A percentile compares a stretch with the other conserved stretches of the same genome.
Conservation (phyloP, 2,888 invertebrate genomes). For the Mermis nigrescens region DNA sequence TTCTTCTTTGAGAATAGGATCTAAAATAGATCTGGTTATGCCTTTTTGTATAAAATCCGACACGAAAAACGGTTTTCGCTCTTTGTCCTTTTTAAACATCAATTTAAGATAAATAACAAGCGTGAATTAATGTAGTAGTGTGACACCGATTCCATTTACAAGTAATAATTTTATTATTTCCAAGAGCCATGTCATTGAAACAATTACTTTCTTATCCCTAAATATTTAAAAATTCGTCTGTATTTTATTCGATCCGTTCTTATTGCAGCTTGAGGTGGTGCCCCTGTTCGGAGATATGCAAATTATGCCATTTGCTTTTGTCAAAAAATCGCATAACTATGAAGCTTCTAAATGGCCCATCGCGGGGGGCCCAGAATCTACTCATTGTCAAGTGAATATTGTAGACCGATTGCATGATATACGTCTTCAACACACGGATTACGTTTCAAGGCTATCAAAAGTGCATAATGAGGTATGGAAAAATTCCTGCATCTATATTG, state of each 20-base stretch:
- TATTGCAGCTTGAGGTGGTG: slow-evolving; percentile 68
- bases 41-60: too few species aligned
- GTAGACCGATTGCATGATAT: slow-evolving; percentile 80
- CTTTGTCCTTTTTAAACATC: too few species aligned
- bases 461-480: slow-evolving; percentile 55
- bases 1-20: too few species aligned
- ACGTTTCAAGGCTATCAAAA: slow-evolving; percentile 78
- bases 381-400: slow-evolving; percentile 73
- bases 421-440: slow-evolving; percentile 85
- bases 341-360: slow-evolving; percentile 71
- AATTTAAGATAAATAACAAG: too few species aligned
- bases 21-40: too few species aligned
- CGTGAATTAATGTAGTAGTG: too few species aligned
- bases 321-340: slow-evolving; percentile 76
- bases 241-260: slow-evolving; percentile 10
- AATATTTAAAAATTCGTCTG: background rate
- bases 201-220: background rate
- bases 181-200: background rate
- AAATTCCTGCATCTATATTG: too few species aligned
- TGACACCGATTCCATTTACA: too few species aligned
- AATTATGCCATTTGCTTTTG: slow-evolving; percentile 92
- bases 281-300: slow-evolving; percentile 98
- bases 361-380: slow-evolving; percentile 50
- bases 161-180: background rate
- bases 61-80: too few species aligned